A percentile compares a stretch with the other conserved stretches of the same genome.
Conservation (phyloP, 2,113 vertebrate genomes). For the Vidua macroura region DNA sequence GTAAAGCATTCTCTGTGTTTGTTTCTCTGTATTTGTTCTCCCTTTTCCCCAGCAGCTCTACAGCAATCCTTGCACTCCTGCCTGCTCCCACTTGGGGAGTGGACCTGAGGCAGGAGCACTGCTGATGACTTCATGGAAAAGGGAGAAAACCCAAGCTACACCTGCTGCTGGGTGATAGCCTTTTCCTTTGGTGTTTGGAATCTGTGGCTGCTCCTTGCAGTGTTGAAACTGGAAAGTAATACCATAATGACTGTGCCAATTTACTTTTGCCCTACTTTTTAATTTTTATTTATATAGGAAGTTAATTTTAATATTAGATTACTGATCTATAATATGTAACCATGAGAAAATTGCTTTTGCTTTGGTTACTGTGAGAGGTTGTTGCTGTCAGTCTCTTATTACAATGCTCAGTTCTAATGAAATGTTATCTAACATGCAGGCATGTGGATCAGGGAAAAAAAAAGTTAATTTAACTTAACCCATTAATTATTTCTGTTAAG, state of each 20-base stretch:
- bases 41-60: neutral
- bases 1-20: neutral
- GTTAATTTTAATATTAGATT: slow-evolving; percentile 51
- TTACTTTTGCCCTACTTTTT: slow-evolving; percentile 46
- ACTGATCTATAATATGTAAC: slow-evolving; percentile 40
- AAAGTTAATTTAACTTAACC: slow-evolving; percentile 62
- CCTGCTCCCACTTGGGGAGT: neutral
- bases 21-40: neutral
- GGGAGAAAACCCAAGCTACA: neutral
- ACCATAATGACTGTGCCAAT: slow-evolving; percentile 74
- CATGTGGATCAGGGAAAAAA: slow-evolving; percentile 77
- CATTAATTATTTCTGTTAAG: slow-evolving; percentile 55
- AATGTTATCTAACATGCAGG: slow-evolving; percentile 81
- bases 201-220: slow-evolving; percentile 31
- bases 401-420: slow-evolving; percentile 44
- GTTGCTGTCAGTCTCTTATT: slow-evolving; percentile 58
- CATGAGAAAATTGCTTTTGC: slow-evolving; percentile 18
- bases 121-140: neutral
- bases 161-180: neutral
- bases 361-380: slow-evolving; percentile 67
- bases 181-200: neutral
- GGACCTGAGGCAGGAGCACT: neutral
- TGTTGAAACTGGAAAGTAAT: slow-evolving; percentile 66
- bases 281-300: slow-evolving; percentile 62
- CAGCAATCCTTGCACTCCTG: neutral